Base-by-base conservation (phyloP, 2,888 invertebrate genomes). In the Pterostichus madidus region DNA sequence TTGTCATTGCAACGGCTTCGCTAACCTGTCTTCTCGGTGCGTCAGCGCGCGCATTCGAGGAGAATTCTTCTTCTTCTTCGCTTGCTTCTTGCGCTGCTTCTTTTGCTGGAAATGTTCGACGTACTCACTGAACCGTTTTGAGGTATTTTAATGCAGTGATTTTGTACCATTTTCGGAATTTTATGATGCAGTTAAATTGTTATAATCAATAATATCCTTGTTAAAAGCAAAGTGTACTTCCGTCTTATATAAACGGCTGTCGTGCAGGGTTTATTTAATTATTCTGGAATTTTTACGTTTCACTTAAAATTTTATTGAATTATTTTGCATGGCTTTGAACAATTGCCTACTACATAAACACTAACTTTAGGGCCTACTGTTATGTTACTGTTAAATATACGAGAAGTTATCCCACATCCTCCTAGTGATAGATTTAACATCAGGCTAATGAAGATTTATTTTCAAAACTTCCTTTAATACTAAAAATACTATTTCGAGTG, bases 1-100 rank as follows among this genome's bases (percentile, higher is more conserved):
- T 87, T 89, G 88, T 81, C 82, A 78, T 52, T 82, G 75, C 75
- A 24, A 44, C 15, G 39, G 24, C 61, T 32, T 10, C 11, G 11
- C n/a, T 13, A 32, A 49, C 49, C 49, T 49, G 13, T 49, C 49
- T 49, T 49, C 49, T 49, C n/a, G 64, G 8, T 4, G 11, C 32
- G 32, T n/a, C n/a, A 35, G 32, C 64, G 64, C 32, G 31, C 31
- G 59, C 59, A 31, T 59, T 31, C 59, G 8, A 56, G 17, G 5
- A 49, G 13, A n/a, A 49, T 49, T 49, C 49, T 49, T 13, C 49
- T 46, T n/a, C 46, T 24, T 39, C 39, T 39, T 39, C 39, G 39
- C 39, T 8, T 39, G 49, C 13, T 49, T 49, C 49, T 59, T 59
- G 31, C 59, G 59, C 11, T 64, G n/a, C 32, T 64, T 64, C 64